Evolutionary conservation across 2,888 invertebrate species (phyloP), one percentile per base, ranked within the genome.

Genomic region (Lingula anatina): DNA sequence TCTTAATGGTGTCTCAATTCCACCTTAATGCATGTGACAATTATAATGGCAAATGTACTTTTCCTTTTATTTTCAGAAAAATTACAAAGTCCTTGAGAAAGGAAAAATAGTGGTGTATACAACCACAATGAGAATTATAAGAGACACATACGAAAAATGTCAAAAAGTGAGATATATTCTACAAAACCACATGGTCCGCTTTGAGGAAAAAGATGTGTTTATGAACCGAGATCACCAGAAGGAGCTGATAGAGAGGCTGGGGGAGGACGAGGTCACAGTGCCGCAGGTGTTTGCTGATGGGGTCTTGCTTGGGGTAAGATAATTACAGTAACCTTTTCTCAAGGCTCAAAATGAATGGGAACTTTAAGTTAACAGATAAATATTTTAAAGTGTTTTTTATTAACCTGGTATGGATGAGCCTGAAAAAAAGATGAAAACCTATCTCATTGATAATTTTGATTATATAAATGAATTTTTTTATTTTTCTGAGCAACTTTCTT

Each of bases 221-320:
- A 92, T 93, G 88, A 90, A 90, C 77, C 82, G 83, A 45, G 90
- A 91, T 71, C 87, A 87, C 70, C 94, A 94, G 75, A 85, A 86
- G 56, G 93, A 95, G 79, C 86, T 96, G 64, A 83, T 85, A 65
- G 90, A 93, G 61, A 83, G 94, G 57, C 86, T 91, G 83, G 85
- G 83, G 57, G 83, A 54, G 3, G 59, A 65, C 37, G 83, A 83
- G 62, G 53, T 73, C 21, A 49, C 56, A 5, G 85, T 96, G 62
- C 96, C 96, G 46, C 94, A 95, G 78, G 84, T 96, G 49, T 96
- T 91, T 77, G 85, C 94, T 39, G 93, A 95, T 78, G 96, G 95
- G 50, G 87, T 90, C 69, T 86, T 90, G 77, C 84, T 96, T 69
- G 96, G 96, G 81, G 95, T 95, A 78, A 86, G 90, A 12, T 12